Base-by-base conservation (phyloP, 2,113 vertebrate species). In the Okapia johnstoni region DNA sequence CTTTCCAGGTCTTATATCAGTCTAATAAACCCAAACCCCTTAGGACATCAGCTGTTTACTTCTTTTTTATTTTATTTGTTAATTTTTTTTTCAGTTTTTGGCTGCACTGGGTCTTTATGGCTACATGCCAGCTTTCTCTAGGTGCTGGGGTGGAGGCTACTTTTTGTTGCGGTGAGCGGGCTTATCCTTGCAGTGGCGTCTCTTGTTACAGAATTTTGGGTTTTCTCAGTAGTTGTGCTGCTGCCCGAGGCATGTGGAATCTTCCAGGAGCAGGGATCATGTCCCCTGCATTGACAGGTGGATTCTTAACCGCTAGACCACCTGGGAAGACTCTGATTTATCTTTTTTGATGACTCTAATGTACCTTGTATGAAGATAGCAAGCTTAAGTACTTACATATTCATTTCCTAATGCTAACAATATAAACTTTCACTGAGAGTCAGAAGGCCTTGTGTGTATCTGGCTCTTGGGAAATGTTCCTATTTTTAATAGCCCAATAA, bases 401-500 rank as follows among this genome's bases (percentile, higher is more conserved):
- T 12, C 30, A 58, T 90, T 77, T 52, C 13, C 13, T 40, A 66
- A 90, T 43, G 40, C 16, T 28, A 88, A 58, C 6, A 85, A 33
- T 76, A 43, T n/a, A 86, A 88, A 77, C 5, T 46, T 52, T 25
- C 21, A 77, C 3, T 36, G 46, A 91, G n/a, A 93, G 1, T 60
- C 50, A 57, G 61, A 80, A 76, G 73, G 3, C 86, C 19, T 12
- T 90, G 2, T 25, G 10, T 76, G 2, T 33, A n/a, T 36, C 16
- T 80, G 52, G 23, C 2, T 14, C 5, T 93, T 60, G 55, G 48
- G 33, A 90, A 95, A 77, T n/a, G 48, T 33, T 76, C 3, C 9
- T 87, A 30, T 83, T 87, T 95, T 66, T 60, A 60, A 93, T 84
- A 91, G 80, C 52, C 36, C 5, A 92, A 90, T 9, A 11, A 93